Percentiles rank a stretch among this genome's conserved stretches.
Conservation (phyloP, 2,113 vertebrate genomes). For the Sceloporus tristichus region DNA sequence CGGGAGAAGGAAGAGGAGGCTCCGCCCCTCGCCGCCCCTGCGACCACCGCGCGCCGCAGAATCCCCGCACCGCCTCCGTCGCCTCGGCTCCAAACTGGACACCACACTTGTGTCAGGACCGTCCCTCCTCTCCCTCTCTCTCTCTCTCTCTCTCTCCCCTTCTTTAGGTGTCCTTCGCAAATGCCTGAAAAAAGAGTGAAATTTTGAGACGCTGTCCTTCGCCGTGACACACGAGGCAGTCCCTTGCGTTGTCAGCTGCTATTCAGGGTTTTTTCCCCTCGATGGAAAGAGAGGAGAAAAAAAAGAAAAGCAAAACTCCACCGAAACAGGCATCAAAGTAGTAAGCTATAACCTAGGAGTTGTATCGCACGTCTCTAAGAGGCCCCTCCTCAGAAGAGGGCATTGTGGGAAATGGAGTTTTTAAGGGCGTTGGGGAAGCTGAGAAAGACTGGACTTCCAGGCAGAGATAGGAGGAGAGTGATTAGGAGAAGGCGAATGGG, state of each 20-base stretch:
- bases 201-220: not conserved
- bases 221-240: not conserved
- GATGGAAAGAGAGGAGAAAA: no score
- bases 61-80: not conserved
- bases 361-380: not conserved
- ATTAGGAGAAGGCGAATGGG: not conserved
- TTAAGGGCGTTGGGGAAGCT: no score
- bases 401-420: conserved; percentile 66
- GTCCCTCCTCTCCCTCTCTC: no score
- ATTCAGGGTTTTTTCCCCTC: not conserved
- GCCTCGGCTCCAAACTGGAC: not conserved
- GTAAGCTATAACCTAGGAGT: conserved; percentile 14
- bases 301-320: no score
- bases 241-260: not conserved
- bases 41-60: not conserved
- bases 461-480: not conserved
- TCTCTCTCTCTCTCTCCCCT: no score
- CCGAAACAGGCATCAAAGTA: not conserved
- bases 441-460: no score
- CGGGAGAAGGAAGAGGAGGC: not conserved
- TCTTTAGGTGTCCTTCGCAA: not conserved
- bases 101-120: not conserved
- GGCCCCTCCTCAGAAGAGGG: not conserved
- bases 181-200: not conserved
- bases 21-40: not conserved